Evolutionary conservation across 2,797 vertebrate genomes (phyloP).

Genomic region (Lithobates pipiens): DNA sequence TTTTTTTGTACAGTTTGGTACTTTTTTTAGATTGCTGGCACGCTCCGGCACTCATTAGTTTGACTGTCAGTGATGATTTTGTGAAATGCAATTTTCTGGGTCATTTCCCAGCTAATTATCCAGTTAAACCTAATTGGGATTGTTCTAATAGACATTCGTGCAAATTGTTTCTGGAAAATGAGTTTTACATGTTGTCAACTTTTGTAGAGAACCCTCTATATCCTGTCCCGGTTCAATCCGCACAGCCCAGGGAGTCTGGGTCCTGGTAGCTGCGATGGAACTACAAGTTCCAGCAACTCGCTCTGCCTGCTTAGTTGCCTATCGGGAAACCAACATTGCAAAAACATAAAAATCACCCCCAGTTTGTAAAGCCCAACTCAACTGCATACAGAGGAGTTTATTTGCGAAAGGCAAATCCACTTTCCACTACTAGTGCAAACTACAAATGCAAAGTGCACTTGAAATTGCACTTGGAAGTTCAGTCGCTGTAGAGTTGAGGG

Average conservation of each 20-base stretch:
- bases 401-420: too few relatives aligned
- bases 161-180: neutral
- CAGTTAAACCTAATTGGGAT: neutral
- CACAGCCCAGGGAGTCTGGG: too few relatives aligned
- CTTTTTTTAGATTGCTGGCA: neutral
- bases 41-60: neutral
- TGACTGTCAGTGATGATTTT: neutral
- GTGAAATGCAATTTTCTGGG: slow-evolving; percentile 1
- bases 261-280: neutral
- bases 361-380: too few relatives aligned
- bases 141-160: neutral
- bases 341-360: too few relatives aligned
- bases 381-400: too few relatives aligned
- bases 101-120: slow-evolving; percentile 1
- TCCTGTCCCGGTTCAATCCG: neutral
- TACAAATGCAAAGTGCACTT: too few relatives aligned
- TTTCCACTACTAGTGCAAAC: too few relatives aligned
- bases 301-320: neutral
- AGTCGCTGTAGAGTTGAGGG: too few relatives aligned
- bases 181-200: neutral
- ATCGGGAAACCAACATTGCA: too few relatives aligned
- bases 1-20: neutral
- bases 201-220: neutral
- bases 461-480: too few relatives aligned
- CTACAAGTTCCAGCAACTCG: neutral